Base-by-base conservation (phyloP, 2,888 invertebrate genomes). In the Dermolepida albohirtum region DNA sequence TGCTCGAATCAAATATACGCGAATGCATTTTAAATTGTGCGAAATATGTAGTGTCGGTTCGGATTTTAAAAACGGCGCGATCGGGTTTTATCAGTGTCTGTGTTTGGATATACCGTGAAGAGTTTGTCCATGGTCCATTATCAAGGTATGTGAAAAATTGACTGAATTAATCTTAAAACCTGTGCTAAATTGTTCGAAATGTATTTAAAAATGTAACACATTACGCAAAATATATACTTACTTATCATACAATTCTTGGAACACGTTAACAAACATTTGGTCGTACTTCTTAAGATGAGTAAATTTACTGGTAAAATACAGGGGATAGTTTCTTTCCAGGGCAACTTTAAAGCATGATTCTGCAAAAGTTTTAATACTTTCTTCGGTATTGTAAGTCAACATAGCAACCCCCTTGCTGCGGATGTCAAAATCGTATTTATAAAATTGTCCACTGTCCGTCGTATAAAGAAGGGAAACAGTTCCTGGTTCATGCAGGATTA, bases 331-430 rank as follows among this genome's bases (percentile, higher is more conserved):
- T 84, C 93, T 92, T 81, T 87, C 87, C 70, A 95, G 80, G 51
- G 94, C 93, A 78, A 92, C 89, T 85, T 94, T 92, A 84, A 95
- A 93, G 81, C 93, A 94, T 71, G 92, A 90, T 80, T 92, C 92
- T 44, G 94, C 95, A 82, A 95, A 95, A 29, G 89, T 87, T 49
- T 84, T 83, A 77, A 95, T 94, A 34, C 92, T 92, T 79, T 93
- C 92, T 76, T 94, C 93, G 0, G 91, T 91, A 83, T 95, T 95
- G 85, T 94, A 95, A 92, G 94, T 94, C 75, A 89, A 91, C 86
- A 93, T 84, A 12, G 88, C 88, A n/a, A 93, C 90, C 40, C 94
- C 94, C 2, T 88, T 86, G 1, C 85, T 81, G 78, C 90, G 90
- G 85, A 90, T 93, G 75, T 89, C 84, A 79, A 87, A 94, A 70